phyloP scores from a whole-genome alignment of 2,113 vertebrate genomes.

The Anarrhichthys ocellatus region DNA sequence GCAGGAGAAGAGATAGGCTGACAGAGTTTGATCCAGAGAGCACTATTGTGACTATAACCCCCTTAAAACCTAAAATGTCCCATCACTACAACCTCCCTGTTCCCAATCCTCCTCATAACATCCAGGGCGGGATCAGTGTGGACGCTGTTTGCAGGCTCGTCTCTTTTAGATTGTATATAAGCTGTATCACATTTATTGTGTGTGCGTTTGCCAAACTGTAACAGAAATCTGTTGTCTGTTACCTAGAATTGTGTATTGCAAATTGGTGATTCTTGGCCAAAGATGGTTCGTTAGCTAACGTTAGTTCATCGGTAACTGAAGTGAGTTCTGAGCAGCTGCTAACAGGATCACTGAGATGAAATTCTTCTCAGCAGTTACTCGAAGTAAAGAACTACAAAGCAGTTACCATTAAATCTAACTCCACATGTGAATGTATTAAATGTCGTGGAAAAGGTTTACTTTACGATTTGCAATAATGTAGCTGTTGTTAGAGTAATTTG shows the following conservation, averaged over 20 bases:
- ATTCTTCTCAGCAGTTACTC: background rate
- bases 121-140: slow-evolving; percentile 4
- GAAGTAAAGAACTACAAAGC: background rate
- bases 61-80: slow-evolving; percentile 11
- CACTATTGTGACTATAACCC: background rate
- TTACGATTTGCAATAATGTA: background rate
- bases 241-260: slow-evolving; percentile 2
- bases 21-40: background rate
- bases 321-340: background rate
- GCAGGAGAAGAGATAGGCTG: slow-evolving; percentile 11
- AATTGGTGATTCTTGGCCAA: background rate
- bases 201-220: background rate
- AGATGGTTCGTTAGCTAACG: background rate
- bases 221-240: background rate
- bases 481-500: background rate
- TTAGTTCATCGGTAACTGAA: background rate
- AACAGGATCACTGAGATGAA: background rate
- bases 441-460: background rate
- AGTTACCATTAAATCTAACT: background rate
- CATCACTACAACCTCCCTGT: background rate
- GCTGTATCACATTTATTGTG: background rate
- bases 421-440: background rate
- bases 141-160: background rate
- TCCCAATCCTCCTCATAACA: background rate
- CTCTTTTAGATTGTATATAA: background rate